A percentile compares a stretch with the other conserved stretches of the same genome.
phyloP scores from a whole-genome alignment of 2,113 vertebrate genomes.

The Notothenia rossii region DNA sequence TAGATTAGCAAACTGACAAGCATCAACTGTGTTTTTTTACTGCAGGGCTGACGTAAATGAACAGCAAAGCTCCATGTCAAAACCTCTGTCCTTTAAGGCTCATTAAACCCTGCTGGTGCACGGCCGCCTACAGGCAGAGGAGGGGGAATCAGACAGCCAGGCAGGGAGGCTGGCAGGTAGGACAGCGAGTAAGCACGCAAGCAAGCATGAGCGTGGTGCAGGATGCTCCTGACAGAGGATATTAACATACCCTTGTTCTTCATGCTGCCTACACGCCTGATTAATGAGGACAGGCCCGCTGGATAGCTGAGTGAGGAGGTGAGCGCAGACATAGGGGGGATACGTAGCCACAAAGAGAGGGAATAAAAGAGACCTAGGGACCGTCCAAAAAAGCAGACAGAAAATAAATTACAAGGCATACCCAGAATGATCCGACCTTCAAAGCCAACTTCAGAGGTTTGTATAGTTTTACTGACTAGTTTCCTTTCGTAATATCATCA shows the following conservation, averaged over 20 bases:
- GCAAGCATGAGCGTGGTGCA: constrained; percentile 46
- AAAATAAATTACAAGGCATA: constrained; percentile 65
- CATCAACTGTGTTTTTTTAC: constrained; percentile 20
- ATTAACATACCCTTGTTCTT: constrained; percentile 55
- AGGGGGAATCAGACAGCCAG: constrained; percentile 28
- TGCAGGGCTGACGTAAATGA: constrained; percentile 34
- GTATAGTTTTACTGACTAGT: constrained; percentile 32
- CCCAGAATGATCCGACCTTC: constrained; percentile 47
- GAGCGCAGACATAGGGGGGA: constrained; percentile 28
- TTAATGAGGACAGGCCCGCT: constrained; percentile 58
- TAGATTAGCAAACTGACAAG: constrained; percentile 42
- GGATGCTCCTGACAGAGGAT: constrained; percentile 50
- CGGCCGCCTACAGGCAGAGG: constrained; percentile 54
- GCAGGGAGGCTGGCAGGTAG: constrained; percentile 35
- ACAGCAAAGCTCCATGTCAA: constrained; percentile 49
- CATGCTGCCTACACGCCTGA: constrained; percentile 57
- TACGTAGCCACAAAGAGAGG: constrained; percentile 24
- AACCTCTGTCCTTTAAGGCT: constrained; percentile 71
- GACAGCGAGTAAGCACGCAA: constrained; percentile 42
- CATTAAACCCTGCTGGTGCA: constrained; percentile 68
- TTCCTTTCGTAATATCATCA: constrained; percentile 20
- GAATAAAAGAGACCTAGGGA: constrained; percentile 23
- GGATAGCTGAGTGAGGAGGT: constrained; percentile 47
- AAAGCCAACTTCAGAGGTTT: constrained; percentile 48
- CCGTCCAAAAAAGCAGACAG: constrained; percentile 21